Evolutionary conservation across 2,113 vertebrate genomes (phyloP).

Genomic region (Muntiacus muntjak): DNA sequence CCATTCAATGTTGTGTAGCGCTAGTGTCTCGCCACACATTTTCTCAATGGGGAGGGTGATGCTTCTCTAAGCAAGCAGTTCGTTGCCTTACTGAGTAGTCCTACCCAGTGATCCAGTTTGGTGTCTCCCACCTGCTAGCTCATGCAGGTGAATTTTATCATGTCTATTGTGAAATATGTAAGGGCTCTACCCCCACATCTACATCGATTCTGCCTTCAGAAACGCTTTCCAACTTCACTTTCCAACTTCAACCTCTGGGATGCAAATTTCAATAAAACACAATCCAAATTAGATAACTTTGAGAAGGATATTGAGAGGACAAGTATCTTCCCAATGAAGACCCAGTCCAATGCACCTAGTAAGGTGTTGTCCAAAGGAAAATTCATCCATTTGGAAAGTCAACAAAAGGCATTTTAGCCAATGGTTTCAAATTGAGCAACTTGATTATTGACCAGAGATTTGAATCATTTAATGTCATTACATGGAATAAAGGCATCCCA

Average conservation of each 20-base stretch:
- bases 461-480: constrained; percentile 38
- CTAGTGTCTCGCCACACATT: constrained; percentile 34
- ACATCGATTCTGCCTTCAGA: constrained; percentile 53
- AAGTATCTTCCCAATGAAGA: constrained; percentile 7
- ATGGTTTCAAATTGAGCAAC: constrained; percentile 26
- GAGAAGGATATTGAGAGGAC: background rate
- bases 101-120: constrained; percentile 55
- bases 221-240: constrained; percentile 38
- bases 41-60: constrained; percentile 48
- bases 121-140: constrained; percentile 21
- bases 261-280: constrained; percentile 38
- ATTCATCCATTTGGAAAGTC: constrained; percentile 20
- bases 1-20: constrained; percentile 27
- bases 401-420: constrained; percentile 37
- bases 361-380: background rate
- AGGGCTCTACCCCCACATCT: constrained; percentile 28
- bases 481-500: background rate
- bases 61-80: constrained; percentile 49
- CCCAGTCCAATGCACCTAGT: background rate
- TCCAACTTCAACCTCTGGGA: constrained; percentile 37
- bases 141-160: constrained; percentile 44
- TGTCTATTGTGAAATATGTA: constrained; percentile 33
- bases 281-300: background rate
- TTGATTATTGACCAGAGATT: background rate
- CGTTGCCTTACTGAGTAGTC: constrained; percentile 44